These are phyloP conservation scores for Phaethon lepturus DNA, from an alignment of 2,113 vertebrate genomes.

Conservation along the genomic window DNA sequence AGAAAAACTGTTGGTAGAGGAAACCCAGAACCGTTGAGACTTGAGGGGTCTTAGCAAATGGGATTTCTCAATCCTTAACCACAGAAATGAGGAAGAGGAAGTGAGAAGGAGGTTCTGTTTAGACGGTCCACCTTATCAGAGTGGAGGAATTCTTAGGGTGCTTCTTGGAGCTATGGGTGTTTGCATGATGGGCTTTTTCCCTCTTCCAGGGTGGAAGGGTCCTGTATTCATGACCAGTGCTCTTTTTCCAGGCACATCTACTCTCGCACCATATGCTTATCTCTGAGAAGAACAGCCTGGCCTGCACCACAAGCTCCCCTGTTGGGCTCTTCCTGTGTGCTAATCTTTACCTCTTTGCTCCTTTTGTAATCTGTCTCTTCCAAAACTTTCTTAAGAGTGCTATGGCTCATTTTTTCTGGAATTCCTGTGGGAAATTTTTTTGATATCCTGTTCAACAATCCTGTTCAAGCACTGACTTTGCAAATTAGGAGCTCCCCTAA, in stretches of 20 bases:
- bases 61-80: constrained; percentile 65
- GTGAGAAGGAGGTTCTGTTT: neutral
- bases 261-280: accelerated
- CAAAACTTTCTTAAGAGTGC: neutral
- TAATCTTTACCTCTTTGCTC: neutral
- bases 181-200: neutral
- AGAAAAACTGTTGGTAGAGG: constrained; percentile 45
- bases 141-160: neutral
- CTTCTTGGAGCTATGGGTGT: neutral
- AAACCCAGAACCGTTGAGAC: constrained; percentile 20
- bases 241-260: neutral
- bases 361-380: neutral
- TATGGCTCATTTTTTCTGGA: neutral
- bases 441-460: neutral
- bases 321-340: neutral
- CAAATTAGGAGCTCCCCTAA: neutral
- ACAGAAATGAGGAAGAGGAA: constrained; percentile 67
- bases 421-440: neutral
- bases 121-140: neutral
- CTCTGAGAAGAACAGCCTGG: neutral
- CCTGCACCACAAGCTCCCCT: neutral
- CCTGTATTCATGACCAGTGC: neutral
- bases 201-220: neutral
- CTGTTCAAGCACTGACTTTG: neutral
- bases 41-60: constrained; percentile 10